These are phyloP conservation scores for Apostichopus parvimensis DNA, from an alignment of 35 echinoderm and acorn worm genomes.

Conservation along the genomic window DNA sequence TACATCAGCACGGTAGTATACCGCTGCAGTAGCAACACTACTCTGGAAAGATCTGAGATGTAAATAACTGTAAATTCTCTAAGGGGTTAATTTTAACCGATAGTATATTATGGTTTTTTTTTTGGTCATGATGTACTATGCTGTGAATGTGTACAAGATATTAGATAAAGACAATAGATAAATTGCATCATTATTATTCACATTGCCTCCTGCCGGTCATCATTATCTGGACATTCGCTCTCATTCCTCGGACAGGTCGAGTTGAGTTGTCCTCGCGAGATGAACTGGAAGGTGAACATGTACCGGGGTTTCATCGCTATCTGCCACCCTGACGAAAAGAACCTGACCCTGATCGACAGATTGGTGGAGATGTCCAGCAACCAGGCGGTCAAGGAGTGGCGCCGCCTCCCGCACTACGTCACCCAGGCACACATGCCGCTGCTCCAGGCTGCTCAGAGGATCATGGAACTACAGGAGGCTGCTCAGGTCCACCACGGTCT, in stretches of 20 bases:
- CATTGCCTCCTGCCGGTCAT: no score
- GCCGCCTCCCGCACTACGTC: slow-evolving; percentile 84
- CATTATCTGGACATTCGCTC: no score
- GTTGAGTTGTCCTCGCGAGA: slow-evolving; percentile 92
- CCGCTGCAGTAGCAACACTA: no score
- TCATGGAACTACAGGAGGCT: slow-evolving; percentile 99
- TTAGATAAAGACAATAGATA: no score
- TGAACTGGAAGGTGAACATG: slow-evolving; percentile 98
- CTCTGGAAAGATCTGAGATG: no score
- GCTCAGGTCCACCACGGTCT: slow-evolving; percentile 96
- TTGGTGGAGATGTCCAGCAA: slow-evolving; percentile 98
- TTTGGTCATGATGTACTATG: no score
- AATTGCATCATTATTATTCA: no score
- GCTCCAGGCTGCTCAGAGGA: slow-evolving; percentile 90
- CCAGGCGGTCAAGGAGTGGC: slow-evolving; percentile 97
- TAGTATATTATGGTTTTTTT: no score
- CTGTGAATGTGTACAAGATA: no score
- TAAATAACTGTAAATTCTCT: no score
- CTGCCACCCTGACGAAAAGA: slow-evolving; percentile 96
- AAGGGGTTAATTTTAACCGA: no score
- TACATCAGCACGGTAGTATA: no score
- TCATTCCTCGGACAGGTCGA: slow-evolving; percentile 65
- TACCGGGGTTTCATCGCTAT: slow-evolving; percentile 97
- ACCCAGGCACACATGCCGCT: slow-evolving; percentile 94
- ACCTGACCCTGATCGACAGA: slow-evolving; percentile 87